A percentile compares a stretch with the other conserved stretches of the same genome.
These are phyloP conservation scores for Pica pica DNA, from an alignment of 2,113 vertebrate species.

Conservation along the genomic window DNA sequence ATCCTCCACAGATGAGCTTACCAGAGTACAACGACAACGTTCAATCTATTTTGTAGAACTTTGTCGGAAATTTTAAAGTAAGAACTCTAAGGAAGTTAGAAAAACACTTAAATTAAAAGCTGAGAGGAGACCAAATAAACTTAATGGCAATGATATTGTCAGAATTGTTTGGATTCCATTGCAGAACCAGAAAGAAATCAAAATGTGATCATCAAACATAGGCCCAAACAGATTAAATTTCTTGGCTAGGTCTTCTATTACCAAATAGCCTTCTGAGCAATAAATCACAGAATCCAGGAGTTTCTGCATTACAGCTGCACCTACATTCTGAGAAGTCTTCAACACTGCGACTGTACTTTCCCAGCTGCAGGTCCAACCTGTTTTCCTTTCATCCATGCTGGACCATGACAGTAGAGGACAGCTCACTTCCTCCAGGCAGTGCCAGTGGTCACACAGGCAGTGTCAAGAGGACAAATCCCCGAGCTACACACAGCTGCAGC, in stretches of 20 bases:
- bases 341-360: not conserved
- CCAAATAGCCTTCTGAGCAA: not conserved
- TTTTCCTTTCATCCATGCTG: not conserved
- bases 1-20: not conserved
- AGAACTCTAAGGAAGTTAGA: not conserved
- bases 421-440: not conserved
- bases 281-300: not conserved
- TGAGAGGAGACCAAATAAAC: not conserved
- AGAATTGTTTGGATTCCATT: not conserved
- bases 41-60: not conserved
- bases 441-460: not conserved
- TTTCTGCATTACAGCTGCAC: not conserved
- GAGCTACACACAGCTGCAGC: accelerated
- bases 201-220: not conserved
- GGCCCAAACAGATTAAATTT: not conserved
- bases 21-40: not conserved
- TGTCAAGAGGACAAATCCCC: accelerated
- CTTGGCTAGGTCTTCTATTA: not conserved
- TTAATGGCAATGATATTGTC: not conserved
- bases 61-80: not conserved
- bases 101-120: not conserved
- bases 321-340: not conserved
- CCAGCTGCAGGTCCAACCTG: not conserved
- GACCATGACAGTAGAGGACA: not conserved
- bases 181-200: not conserved